phyloP scores from a whole-genome alignment of 2,113 vertebrate genomes.

The Symphodus melops region DNA sequence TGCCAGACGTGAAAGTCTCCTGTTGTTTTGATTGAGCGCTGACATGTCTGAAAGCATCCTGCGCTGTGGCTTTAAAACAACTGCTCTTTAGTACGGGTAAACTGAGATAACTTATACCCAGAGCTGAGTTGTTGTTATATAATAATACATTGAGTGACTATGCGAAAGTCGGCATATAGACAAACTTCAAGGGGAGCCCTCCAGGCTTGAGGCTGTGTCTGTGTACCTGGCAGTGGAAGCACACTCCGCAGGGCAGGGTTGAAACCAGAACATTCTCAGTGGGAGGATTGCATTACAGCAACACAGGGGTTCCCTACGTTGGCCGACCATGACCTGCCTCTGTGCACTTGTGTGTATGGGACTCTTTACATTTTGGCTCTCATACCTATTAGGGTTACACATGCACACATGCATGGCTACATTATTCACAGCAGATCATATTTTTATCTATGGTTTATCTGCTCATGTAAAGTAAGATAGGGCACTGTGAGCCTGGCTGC shows the following conservation, averaged over 20 bases:
- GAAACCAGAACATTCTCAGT: slow-evolving; percentile 76
- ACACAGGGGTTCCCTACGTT: slow-evolving; percentile 69
- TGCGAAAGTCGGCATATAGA: slow-evolving; percentile 49
- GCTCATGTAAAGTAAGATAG: slow-evolving; percentile 45
- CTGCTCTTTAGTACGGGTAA: slow-evolving; percentile 48
- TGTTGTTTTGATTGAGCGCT: slow-evolving; percentile 77
- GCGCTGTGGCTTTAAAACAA: slow-evolving; percentile 55
- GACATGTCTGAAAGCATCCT: slow-evolving; percentile 71
- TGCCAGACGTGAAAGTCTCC: slow-evolving; percentile 72
- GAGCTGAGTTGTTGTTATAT: slow-evolving; percentile 60
- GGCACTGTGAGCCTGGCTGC: slow-evolving; percentile 64
- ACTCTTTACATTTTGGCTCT: slow-evolving; percentile 13
- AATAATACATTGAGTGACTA: slow-evolving; percentile 65
- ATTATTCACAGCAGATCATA: slow-evolving; percentile 55
- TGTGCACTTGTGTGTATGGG: slow-evolving; percentile 25
- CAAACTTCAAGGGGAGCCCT: slow-evolving; percentile 71
- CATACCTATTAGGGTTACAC: slow-evolving; percentile 37
- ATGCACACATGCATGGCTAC: slow-evolving; percentile 20
- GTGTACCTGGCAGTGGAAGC: slow-evolving; percentile 74
- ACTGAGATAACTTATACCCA: slow-evolving; percentile 58
- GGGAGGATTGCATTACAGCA: slow-evolving; percentile 75
- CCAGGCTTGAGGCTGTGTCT: slow-evolving; percentile 61
- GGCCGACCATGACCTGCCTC: slow-evolving; percentile 61
- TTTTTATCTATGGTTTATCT: slow-evolving; percentile 50
- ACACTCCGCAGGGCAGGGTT: slow-evolving; percentile 68